Evolutionary conservation across 2,888 invertebrate species (phyloP), one percentile per base, ranked within the genome.

Genomic region (Philhelius pedissequus): DNA sequence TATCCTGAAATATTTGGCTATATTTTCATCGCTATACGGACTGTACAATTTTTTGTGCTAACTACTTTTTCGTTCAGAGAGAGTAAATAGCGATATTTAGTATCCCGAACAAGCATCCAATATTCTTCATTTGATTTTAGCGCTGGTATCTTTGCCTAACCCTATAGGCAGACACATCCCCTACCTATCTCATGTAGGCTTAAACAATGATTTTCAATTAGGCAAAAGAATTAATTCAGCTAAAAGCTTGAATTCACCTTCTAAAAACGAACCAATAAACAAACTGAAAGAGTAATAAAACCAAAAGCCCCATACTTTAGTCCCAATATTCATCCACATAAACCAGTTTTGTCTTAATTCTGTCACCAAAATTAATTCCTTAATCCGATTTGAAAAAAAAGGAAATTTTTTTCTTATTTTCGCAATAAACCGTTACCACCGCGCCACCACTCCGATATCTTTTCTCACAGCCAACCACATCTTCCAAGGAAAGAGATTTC

Each of bases 341-440:
- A 64, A 74, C 78, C 68, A 78, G 70, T 78, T 74, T 69, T 30
- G 62, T 52, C 54, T 56, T 74, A 79, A 75, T 84, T 79, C 74
- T 70, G 64, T 84, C 66, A 60, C 50, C 58, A 52, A 84, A 79
- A 84, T 79, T 84, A 79, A 79, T 78, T 75, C 74, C 70, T 1
- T 79, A 84, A 84, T 69, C 83, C 70, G 83, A 79, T 84, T 75
- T 70, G 43, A 30, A 54, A 48, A 52, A 15, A 32, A 60, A 25
- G 48, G 68, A 74, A 18, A 22, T 43, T 70, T 27, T 64, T 75
- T 58, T 68, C 68, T 73, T 56, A 64, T 71, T 71, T n/a, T 78
- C 60, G 78, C 43, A 83, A 70, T 70, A 75, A 79, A 75, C 69
- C 35, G 52, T 54, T 58, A 43, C 58, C 15, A 5, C 18, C n/a